These are phyloP conservation scores for Corbicula japonica DNA, from an alignment of 2,888 invertebrate genomes.

Conservation along the genomic window DNA sequence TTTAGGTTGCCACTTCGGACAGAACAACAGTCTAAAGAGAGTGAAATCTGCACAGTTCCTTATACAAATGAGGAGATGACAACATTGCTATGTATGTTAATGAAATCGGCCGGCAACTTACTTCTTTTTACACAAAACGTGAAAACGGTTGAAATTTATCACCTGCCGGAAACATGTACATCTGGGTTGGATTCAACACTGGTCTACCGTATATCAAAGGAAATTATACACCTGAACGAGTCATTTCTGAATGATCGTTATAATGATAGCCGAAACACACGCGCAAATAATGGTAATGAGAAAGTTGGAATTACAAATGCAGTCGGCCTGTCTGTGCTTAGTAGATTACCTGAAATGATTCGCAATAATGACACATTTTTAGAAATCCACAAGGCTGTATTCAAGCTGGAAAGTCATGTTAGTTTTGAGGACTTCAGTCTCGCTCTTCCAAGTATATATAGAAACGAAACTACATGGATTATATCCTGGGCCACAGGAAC, in stretches of 20 bases:
- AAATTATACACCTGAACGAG: background rate
- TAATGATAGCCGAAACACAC: too few species aligned
- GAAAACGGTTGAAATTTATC: slow-evolving; percentile 73
- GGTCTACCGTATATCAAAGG: background rate
- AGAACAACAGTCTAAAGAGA: slow-evolving; percentile 72
- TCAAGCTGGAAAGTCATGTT: too few species aligned
- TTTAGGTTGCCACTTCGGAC: slow-evolving; percentile 84
- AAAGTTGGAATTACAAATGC: background rate
- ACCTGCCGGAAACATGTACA: slow-evolving; percentile 59
- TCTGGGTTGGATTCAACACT: slow-evolving; percentile 5
- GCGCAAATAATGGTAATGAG: too few species aligned
- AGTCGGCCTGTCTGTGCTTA: background rate
- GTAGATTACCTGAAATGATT: background rate
- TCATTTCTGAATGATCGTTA: too few species aligned
- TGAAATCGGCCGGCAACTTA: slow-evolving; percentile 76
- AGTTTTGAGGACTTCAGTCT: background rate
- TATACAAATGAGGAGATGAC: slow-evolving; percentile 77
- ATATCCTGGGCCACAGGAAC: slow-evolving; percentile 62
- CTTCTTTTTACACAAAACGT: slow-evolving; percentile 85
- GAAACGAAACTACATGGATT: slow-evolving; percentile 43
- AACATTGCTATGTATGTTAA: slow-evolving; percentile 74
- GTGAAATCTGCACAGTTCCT: slow-evolving; percentile 73
- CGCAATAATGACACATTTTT: background rate
- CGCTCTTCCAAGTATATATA: background rate
- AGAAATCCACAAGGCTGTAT: slow-evolving; percentile 21